These are phyloP conservation scores for Lepus americanus DNA, from an alignment of 2,113 vertebrate genomes.

Conservation along the genomic window DNA sequence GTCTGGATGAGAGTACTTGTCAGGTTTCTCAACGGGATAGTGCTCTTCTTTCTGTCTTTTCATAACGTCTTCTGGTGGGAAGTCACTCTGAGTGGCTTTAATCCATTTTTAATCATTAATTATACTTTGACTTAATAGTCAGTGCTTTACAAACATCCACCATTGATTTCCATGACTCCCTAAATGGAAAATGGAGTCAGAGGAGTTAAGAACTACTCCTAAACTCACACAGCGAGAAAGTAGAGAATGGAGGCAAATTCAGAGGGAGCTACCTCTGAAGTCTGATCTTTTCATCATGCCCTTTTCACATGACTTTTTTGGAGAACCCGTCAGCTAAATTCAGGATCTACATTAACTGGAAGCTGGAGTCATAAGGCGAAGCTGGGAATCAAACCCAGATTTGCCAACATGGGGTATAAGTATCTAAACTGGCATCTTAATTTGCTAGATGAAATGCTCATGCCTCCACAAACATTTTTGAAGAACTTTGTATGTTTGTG, in stretches of 20 bases:
- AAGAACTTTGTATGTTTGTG: too few species aligned
- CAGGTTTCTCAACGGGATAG: not conserved
- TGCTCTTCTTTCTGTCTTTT: not conserved
- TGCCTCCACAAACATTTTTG: too few species aligned
- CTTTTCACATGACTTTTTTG: not conserved
- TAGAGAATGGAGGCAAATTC: not conserved
- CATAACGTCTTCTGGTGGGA: not conserved
- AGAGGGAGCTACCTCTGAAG: not conserved
- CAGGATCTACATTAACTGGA: too few species aligned
- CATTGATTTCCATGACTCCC: not conserved
- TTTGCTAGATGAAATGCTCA: too few species aligned
- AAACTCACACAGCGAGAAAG: not conserved
- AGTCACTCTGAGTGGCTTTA: not conserved
- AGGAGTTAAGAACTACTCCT: not conserved
- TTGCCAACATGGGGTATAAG: too few species aligned
- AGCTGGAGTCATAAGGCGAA: too few species aligned
- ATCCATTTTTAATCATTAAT: not conserved
- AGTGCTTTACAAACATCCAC: not conserved
- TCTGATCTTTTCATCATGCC: not conserved
- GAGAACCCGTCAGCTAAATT: not conserved
- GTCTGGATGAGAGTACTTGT: not conserved
- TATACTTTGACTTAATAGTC: slow-evolving; percentile 7
- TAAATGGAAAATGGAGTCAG: not conserved
- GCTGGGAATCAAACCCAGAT: too few species aligned
- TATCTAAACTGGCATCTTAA: too few species aligned